phyloP scores from a whole-genome alignment of 2,888 invertebrate species.

The Celastrina argiolus region DNA sequence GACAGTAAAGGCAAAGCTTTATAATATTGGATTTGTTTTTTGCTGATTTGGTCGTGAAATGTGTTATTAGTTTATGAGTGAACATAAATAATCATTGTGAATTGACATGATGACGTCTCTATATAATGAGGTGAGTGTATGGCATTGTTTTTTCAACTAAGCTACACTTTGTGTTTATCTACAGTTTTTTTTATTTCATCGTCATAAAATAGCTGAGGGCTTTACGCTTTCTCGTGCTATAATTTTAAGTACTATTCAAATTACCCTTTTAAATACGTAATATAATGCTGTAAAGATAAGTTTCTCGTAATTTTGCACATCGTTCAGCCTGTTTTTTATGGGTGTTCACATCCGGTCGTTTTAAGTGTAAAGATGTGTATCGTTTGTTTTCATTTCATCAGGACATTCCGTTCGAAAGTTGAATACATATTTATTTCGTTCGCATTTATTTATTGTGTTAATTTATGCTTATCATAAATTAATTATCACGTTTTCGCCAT shows the following conservation, averaged over 20 bases:
- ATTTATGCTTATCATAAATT: background rate
- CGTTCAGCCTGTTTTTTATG: constrained; percentile 1
- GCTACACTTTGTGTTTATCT: too few species aligned
- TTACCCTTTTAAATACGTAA: background rate
- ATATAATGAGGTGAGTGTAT: constrained; percentile 72
- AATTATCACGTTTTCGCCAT: background rate
- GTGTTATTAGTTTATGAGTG: constrained; percentile 56
- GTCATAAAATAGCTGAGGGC: background rate
- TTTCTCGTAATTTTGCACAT: constrained; percentile 8
- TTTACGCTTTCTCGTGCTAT: background rate
- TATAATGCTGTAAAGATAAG: background rate
- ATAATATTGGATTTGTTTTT: constrained; percentile 20
- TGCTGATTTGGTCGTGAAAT: constrained; percentile 49
- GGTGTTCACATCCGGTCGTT: background rate
- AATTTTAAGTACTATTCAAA: background rate
- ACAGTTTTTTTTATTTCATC: background rate
- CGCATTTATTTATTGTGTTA: background rate
- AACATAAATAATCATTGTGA: constrained; percentile 51
- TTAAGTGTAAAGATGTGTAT: constrained; percentile 7
- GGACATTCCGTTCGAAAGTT: background rate
- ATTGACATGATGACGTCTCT: constrained; percentile 64
- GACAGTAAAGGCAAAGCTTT: constrained; percentile 34
- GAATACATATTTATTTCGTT: background rate
- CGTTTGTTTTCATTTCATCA: background rate
- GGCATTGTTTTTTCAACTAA: constrained; percentile 54